Percentiles rank a stretch among this genome's conserved stretches.
phyloP scores from a whole-genome alignment of 1,140 invertebrate genomes.

The Lerema accius region DNA sequence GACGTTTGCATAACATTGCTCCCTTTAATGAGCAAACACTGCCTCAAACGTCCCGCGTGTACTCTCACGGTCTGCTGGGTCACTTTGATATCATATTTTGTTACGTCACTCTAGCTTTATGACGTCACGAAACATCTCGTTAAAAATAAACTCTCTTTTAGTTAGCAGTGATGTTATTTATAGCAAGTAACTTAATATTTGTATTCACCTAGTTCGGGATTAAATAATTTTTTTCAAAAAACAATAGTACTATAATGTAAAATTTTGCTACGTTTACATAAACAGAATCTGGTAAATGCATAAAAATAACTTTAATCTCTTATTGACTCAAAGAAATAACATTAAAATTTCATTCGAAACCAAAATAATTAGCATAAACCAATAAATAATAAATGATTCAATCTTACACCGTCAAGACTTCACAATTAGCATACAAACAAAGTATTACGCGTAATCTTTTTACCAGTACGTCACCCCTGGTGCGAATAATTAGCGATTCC shows the following conservation, averaged over 20 bases:
- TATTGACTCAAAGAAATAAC: no score
- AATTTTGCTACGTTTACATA: no score
- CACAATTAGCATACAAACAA: slow-evolving; percentile 29
- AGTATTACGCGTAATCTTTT: slow-evolving; percentile 46
- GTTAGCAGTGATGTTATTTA: no score
- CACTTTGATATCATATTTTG: slow-evolving; percentile 23
- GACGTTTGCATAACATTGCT: neutral
- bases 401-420: neutral
- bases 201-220: no score
- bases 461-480: slow-evolving; percentile 44
- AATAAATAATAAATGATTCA: neutral
- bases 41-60: slow-evolving; percentile 10
- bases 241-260: no score
- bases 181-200: no score
- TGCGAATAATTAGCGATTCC: slow-evolving; percentile 59
- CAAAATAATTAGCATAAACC: neutral
- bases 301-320: no score
- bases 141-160: neutral
- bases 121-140: slow-evolving; percentile 4
- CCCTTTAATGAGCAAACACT: slow-evolving; percentile 23
- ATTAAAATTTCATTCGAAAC: no score
- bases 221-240: no score
- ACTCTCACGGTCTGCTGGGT: slow-evolving; percentile 14
- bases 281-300: no score
- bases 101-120: slow-evolving; percentile 16